Base-by-base conservation (phyloP, 2,113 vertebrate genomes). In the Thamnaconus septentrionalis region DNA sequence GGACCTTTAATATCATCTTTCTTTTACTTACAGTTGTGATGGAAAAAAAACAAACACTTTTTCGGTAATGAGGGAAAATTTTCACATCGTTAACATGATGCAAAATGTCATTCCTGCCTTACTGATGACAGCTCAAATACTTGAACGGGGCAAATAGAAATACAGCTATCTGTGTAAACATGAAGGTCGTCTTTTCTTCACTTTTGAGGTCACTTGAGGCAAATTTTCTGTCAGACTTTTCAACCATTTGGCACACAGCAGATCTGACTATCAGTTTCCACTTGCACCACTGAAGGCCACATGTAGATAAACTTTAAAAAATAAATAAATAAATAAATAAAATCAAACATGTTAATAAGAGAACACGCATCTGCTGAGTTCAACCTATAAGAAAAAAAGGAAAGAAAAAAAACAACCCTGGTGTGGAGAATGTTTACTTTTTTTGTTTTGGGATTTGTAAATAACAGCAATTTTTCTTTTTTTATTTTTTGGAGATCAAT, bases 391-490 rank as follows among this genome's bases (percentile, higher is more conserved):
- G 46, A 73, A 76, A 84, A 81, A 31, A 31, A 31, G 18, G 18
- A 31, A 31, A 31, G 18, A 31, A 1, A 31, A 31, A 31, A 31
- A 31, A 31, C 18, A 31, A 31, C 18, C 18, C 76, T 86, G 84
- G 71, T 87, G 87, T 92, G 91, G 87, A 80, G 89, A 91, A 94
- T 93, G 92, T 93, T 93, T 80, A 88, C 92, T 88, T 92, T 86
- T 85, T 83, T 83, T 89, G 65, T 93, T 93, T 83, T 94, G 92
- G 93, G 87, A 89, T 92, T 94, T 95, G 91, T 95, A 96, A 90
- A 95, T 94, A 87, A 83, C 64, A 75, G 76, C 91, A 53, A 90
- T 91, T 92, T 92, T 91, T 31, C 18, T 31, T 31, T 31, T 91
- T 94, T 93, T 85, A 90, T 93, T 94, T 69, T 92, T 90, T 83